Percentiles rank a stretch among this genome's conserved stretches.
These are phyloP conservation scores for Caenorhabditis latens DNA, from an alignment of 1,140 invertebrate species.

Conservation along the genomic window DNA sequence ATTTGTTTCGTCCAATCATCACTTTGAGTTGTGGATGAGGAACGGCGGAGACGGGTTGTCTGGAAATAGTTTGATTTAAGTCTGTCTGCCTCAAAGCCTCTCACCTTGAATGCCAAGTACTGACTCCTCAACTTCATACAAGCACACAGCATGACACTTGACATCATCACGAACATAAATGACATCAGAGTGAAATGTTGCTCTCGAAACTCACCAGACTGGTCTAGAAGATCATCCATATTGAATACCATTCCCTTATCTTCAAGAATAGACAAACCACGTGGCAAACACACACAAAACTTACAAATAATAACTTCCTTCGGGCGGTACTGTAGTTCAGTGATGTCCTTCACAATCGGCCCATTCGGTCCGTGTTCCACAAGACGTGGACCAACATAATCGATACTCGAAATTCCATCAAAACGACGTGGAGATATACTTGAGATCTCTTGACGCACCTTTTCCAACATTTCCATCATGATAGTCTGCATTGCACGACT, in stretches of 20 bases:
- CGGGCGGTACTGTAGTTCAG: slow-evolving; percentile 20
- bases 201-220: not conserved
- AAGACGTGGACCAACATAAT: slow-evolving; percentile 20
- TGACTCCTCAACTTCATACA: not conserved
- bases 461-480: slow-evolving; percentile 43
- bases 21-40: not conserved
- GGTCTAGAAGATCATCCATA: slow-evolving; percentile 28
- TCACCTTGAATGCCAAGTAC: not conserved
- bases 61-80: not conserved
- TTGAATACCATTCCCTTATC: slow-evolving; percentile 30
- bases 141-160: not conserved
- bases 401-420: slow-evolving; percentile 27
- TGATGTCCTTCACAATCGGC: slow-evolving; percentile 34
- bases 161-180: not conserved
- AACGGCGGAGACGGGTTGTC: not conserved
- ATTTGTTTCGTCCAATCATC: slow-evolving; percentile 39
- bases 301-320: slow-evolving; percentile 16
- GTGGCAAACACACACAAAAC: not conserved
- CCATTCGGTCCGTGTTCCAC: slow-evolving; percentile 37
- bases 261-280: not conserved
- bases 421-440: slow-evolving; percentile 3
- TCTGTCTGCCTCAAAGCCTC: no score
- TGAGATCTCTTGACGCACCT: slow-evolving; percentile 29
- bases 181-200: not conserved
- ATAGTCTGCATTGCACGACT: slow-evolving; percentile 33